Evolutionary conservation across 2,888 invertebrate genomes (phyloP).

Genomic region (Camptogramma bilineatum): DNA sequence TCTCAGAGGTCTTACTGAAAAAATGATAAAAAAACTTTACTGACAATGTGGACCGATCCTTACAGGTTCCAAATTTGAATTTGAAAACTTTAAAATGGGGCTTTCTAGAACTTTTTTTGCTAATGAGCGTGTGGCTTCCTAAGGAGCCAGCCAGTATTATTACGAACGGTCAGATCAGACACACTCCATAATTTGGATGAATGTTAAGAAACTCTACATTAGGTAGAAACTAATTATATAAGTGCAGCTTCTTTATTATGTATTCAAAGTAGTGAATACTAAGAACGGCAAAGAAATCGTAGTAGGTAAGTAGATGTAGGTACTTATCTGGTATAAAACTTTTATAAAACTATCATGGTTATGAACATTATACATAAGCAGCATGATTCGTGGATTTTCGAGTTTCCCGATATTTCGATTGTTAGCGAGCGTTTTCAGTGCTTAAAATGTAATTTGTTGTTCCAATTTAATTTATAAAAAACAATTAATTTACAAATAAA

Average conservation of each 20-base stretch:
- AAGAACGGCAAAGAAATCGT: no score
- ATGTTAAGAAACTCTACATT: slow-evolving; percentile 3
- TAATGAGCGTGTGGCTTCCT: slow-evolving; percentile 75
- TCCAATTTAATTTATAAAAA: no score
- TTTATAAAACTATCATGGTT: no score
- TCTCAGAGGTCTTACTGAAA: no score
- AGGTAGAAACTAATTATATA: background rate
- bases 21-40: background rate
- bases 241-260: background rate
- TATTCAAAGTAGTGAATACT: background rate
- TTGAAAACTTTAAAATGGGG: slow-evolving; percentile 74
- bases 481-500: no score
- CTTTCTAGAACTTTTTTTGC: slow-evolving; percentile 71
- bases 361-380: no score
- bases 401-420: no score
- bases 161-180: slow-evolving; percentile 16
- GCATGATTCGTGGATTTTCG: no score
- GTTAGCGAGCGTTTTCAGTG: no score
- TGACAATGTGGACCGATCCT: slow-evolving; percentile 53
- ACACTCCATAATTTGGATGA: slow-evolving; percentile 9
- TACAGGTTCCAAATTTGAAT: slow-evolving; percentile 73
- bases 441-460: no score
- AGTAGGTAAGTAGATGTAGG: no score
- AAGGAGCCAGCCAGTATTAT: slow-evolving; percentile 63
- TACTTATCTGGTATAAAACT: no score